Evolutionary conservation across 2,797 vertebrate species (phyloP).

Genomic region (Tapera naevia): DNA sequence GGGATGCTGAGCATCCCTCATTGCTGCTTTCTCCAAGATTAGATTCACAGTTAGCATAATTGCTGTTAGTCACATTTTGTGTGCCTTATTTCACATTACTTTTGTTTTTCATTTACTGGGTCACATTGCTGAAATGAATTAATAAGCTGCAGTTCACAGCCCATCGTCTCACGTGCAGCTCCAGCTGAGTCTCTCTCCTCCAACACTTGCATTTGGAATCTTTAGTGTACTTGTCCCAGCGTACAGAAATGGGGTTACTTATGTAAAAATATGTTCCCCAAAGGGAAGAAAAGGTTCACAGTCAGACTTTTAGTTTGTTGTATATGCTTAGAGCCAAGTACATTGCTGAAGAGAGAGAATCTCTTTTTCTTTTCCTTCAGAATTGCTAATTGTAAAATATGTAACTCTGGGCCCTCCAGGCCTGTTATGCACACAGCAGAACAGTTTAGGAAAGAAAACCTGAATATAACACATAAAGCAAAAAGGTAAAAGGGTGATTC

Average conservation of each 20-base stretch:
- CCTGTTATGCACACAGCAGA: not conserved
- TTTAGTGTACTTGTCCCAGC: not conserved
- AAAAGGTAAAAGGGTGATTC: not conserved
- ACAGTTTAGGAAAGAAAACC: not conserved
- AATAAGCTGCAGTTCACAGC: slow-evolving; percentile 25
- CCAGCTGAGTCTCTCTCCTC: not conserved
- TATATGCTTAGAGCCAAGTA: not conserved
- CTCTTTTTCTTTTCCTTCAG: not conserved
- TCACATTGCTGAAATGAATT: slow-evolving; percentile 27
- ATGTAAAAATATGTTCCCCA: not conserved
- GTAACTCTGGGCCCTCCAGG: not conserved
- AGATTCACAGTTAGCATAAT: not conserved
- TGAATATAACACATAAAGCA: not conserved
- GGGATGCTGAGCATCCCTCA: not conserved
- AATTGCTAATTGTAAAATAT: not conserved
- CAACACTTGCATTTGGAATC: not conserved
- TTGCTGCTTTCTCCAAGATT: not conserved
- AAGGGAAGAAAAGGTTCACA: not conserved
- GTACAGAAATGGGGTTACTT: not conserved
- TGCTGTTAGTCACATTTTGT: not conserved
- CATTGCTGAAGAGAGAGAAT: not conserved
- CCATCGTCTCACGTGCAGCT: not conserved
- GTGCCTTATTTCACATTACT: not conserved
- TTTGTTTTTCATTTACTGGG: not conserved
- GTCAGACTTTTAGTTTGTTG: not conserved